These are phyloP conservation scores for Papilio elwesi DNA, from an alignment of 2,888 invertebrate species.

Conservation along the genomic window DNA sequence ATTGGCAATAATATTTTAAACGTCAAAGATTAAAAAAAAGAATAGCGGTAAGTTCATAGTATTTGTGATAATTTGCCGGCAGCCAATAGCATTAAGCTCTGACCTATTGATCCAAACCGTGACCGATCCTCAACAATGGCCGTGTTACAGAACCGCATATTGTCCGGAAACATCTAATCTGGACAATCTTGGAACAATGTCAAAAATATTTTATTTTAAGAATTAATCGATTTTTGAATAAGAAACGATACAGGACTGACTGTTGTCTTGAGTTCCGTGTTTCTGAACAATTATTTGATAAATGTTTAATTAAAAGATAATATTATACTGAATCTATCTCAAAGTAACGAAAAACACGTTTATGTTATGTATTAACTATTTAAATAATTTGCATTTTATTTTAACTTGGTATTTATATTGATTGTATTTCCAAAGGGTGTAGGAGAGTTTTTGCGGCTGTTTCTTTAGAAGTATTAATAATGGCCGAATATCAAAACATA, in stretches of 20 bases:
- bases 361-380: no score
- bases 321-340: no score
- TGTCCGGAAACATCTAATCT: conserved; percentile 61
- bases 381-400: background rate
- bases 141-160: conserved; percentile 59
- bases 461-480: conserved; percentile 14
- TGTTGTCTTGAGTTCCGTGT: no score
- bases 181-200: conserved; percentile 57
- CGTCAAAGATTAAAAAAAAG: background rate
- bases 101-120: conserved; percentile 72
- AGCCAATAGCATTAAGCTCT: conserved; percentile 46
- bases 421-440: background rate
- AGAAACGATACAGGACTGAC: no score
- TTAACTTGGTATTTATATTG: background rate
- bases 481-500: conserved; percentile 18
- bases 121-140: conserved; percentile 68
- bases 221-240: no score
- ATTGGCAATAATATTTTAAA: background rate
- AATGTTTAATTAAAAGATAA: no score
- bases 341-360: no score
- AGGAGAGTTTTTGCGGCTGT: conserved; percentile 4
- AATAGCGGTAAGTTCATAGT: background rate
- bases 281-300: no score
- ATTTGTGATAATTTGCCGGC: background rate
- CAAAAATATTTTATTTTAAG: conserved; percentile 45